Evolutionary conservation across 2,113 vertebrate species (phyloP).

Genomic region (Semnornis frantzii): DNA sequence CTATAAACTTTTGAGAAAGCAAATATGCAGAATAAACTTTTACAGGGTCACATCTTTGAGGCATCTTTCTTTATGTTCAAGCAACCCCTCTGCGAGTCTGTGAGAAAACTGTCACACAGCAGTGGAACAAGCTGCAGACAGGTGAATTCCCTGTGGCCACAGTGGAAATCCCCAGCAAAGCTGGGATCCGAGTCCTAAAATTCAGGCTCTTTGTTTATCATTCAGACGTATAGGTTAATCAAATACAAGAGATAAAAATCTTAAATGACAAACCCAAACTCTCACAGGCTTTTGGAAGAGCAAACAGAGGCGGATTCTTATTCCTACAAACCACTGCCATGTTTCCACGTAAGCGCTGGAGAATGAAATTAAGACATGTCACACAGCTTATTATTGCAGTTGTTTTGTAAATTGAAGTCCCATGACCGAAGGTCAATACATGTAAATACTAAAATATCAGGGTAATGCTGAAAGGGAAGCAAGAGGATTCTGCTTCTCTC

Average conservation of each 20-base stretch:
- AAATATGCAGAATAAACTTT: not conserved
- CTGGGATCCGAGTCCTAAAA: not conserved
- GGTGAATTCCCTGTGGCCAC: not conserved
- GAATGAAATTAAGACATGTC: not conserved
- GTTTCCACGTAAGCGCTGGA: not conserved
- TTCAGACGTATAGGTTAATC: no score
- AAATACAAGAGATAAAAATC: not conserved
- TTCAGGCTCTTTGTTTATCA: not conserved
- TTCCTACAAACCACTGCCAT: not conserved
- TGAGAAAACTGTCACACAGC: not conserved
- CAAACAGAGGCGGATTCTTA: not conserved
- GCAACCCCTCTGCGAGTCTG: not conserved
- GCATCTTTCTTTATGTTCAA: not conserved
- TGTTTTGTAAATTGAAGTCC: not conserved
- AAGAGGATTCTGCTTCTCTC: not conserved
- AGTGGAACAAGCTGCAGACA: not conserved
- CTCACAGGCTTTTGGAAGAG: not conserved
- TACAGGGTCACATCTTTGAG: not conserved
- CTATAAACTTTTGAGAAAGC: slow-evolving; percentile 1
- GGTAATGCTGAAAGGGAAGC: not conserved
- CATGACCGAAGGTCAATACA: not conserved
- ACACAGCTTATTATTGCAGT: not conserved
- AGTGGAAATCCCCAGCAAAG: not conserved
- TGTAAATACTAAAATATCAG: not conserved
- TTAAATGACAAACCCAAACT: not conserved